These are phyloP conservation scores for Catagonus wagneri DNA, from an alignment of 2,113 vertebrate species.

Conservation along the genomic window DNA sequence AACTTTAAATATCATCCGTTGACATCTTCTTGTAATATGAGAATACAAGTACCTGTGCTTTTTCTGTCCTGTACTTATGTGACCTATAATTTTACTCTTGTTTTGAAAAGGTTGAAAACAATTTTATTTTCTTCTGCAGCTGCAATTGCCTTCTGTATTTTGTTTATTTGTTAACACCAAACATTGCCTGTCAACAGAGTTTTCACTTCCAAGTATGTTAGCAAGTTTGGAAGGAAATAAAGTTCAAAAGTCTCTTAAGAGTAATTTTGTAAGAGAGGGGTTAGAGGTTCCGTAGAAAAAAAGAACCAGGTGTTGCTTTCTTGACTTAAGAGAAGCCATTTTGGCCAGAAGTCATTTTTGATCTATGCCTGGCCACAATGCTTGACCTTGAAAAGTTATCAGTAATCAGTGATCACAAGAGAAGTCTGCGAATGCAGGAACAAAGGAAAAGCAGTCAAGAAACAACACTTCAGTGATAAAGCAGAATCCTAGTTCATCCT, in stretches of 20 bases:
- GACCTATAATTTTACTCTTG: neutral
- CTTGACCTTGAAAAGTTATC: no score
- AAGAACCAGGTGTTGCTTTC: neutral
- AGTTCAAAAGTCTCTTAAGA: no score
- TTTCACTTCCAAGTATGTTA: neutral
- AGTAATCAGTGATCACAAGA: no score
- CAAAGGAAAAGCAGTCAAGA: neutral
- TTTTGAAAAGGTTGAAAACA: neutral
- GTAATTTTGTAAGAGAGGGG: neutral
- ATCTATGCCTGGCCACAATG: no score
- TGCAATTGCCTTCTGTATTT: neutral
- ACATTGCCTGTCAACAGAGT: neutral
- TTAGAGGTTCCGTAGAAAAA: neutral
- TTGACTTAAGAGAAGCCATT: neutral
- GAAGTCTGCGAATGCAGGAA: no score
- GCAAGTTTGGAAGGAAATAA: no score
- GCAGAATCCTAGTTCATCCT: neutral
- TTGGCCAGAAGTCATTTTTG: neutral
- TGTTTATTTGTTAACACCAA: neutral
- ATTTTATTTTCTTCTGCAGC: neutral
- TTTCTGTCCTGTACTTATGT: neutral
- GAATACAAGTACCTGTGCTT: neutral
- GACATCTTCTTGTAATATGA: neutral
- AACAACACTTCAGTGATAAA: neutral
- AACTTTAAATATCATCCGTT: neutral